Conservation (phyloP, 2,113 vertebrate genomes). For the Eptatretus burgeri region DNA sequence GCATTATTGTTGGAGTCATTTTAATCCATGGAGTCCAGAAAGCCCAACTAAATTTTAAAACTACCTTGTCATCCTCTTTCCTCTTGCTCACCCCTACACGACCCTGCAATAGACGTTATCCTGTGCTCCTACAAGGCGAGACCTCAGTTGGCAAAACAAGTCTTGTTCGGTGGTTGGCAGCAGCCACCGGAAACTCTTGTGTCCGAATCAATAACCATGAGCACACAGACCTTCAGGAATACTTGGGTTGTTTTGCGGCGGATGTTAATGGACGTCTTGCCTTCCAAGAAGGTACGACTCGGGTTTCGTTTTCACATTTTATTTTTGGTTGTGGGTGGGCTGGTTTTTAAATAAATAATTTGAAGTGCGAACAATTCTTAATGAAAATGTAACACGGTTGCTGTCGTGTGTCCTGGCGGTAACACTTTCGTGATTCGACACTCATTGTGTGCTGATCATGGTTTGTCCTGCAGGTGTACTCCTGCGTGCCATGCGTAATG, state of each 20-base stretch:
- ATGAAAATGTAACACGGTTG: neutral
- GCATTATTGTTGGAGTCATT: no score
- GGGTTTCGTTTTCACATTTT: no score
- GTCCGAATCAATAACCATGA: conserved; percentile 94
- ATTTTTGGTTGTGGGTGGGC: no score
- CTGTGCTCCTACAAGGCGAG: conserved; percentile 72
- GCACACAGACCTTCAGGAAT: conserved; percentile 91
- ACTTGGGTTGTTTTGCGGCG: conserved; percentile 77
- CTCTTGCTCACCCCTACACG: neutral
- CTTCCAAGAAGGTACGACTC: conserved; percentile 47
- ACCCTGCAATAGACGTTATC: conserved; percentile 31
- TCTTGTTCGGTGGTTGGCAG: conserved; percentile 54
- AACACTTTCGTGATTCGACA: neutral
- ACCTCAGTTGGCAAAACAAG: conserved; percentile 96
- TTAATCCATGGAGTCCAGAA: no score
- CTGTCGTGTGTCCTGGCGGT: neutral
- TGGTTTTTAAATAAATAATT: no score
- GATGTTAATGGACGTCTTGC: conserved; percentile 45
- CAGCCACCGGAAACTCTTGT: conserved; percentile 63
- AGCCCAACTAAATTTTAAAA: no score
- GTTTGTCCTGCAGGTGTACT: conserved; percentile 31
- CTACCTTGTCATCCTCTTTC: neutral
- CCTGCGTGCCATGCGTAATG: conserved; percentile 81
- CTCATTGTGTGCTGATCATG: conserved; percentile 2
- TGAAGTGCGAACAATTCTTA: no score